Conservation (phyloP, 2,797 vertebrate genomes). For the Acipenser ruthenus region DNA sequence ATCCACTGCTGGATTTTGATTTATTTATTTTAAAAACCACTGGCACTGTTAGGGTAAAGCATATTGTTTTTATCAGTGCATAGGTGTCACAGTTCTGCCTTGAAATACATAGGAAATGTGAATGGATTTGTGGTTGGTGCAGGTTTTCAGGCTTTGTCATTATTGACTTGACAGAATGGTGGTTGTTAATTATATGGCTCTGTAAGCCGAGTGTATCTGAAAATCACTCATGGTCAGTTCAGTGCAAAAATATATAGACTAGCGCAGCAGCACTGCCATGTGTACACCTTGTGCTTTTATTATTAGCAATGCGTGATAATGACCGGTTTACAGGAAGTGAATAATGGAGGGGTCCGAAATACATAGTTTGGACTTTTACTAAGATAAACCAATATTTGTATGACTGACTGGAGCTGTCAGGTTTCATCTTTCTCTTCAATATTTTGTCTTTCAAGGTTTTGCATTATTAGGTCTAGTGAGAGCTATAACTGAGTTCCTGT, state of each 20-base stretch:
- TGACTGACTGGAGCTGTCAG: too few species aligned
- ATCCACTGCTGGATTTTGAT: too few species aligned
- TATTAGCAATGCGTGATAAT: not conserved
- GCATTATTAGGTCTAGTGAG: too few species aligned
- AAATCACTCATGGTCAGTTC: not conserved
- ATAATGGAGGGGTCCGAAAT: not conserved
- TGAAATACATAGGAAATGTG: not conserved
- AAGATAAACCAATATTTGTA: too few species aligned
- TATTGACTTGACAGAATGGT: conserved; percentile 1
- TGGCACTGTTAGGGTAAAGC: too few species aligned
- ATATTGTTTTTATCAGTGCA: too few species aligned
- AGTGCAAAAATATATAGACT: not conserved
- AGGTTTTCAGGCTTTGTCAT: conserved; percentile 1
- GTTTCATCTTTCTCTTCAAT: too few species aligned
- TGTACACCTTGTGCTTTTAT: not conserved
- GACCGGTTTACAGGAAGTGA: not conserved
- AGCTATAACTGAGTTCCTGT: not conserved
- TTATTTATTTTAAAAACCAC: too few species aligned
- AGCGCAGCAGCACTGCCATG: not conserved
- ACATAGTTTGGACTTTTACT: not conserved
- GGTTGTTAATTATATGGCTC: not conserved
- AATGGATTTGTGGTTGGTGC: not conserved
- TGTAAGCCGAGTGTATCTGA: not conserved
- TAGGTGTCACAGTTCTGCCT: not conserved
- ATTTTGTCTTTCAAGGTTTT: too few species aligned